Conservation (phyloP, 2,113 vertebrate genomes). For the Falco punctatus region DNA sequence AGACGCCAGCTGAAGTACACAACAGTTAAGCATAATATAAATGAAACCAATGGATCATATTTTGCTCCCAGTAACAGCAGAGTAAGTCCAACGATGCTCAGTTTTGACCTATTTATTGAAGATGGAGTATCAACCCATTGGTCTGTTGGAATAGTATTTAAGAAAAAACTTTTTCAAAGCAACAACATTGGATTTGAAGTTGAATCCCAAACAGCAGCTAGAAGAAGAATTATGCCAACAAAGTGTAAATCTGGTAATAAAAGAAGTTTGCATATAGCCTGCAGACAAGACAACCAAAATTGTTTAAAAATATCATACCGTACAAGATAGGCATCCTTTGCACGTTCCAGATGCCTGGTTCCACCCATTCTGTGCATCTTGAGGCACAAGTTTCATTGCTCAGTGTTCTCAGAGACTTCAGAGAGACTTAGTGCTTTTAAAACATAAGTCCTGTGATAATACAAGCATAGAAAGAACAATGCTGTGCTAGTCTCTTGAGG, state of each 20-base stretch:
- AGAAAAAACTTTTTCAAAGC: neutral
- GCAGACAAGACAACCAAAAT: neutral
- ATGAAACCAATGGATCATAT: neutral
- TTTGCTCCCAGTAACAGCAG: neutral
- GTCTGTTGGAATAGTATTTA: neutral
- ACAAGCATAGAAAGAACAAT: neutral
- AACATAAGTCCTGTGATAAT: neutral
- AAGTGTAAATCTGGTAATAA: neutral
- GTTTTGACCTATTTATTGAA: neutral
- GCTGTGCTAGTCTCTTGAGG: neutral
- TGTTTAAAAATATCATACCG: neutral
- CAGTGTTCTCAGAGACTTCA: neutral
- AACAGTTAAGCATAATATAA: neutral
- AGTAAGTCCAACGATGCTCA: neutral
- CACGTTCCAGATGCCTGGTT: neutral
- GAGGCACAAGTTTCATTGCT: neutral
- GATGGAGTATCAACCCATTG: neutral
- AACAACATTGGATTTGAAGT: neutral
- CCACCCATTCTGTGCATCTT: no score
- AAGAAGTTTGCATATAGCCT: neutral
- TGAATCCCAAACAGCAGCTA: neutral
- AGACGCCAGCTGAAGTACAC: neutral
- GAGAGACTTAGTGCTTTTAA: neutral
- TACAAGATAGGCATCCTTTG: neutral
- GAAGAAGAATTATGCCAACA: neutral